These are phyloP conservation scores for Tribolium madens DNA, from an alignment of 1,140 invertebrate genomes.

Conservation along the genomic window DNA sequence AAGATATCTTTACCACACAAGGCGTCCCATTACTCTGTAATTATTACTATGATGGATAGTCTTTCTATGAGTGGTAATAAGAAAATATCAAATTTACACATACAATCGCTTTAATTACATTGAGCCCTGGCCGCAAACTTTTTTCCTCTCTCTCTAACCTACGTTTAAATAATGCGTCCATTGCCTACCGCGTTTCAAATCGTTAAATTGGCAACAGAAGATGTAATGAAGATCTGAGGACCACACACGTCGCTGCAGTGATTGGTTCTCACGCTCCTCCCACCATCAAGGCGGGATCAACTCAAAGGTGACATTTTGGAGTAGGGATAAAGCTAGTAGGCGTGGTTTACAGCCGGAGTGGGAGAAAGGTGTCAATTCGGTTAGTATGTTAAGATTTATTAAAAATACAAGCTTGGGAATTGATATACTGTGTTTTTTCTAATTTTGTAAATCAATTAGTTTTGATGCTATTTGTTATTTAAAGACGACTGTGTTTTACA, in stretches of 20 bases:
- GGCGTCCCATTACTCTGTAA: conserved; percentile 30
- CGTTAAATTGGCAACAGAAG: conserved; percentile 63
- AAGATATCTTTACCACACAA: conserved; percentile 35
- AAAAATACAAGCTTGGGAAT: conserved; percentile 48
- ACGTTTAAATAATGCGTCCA: conserved; percentile 6
- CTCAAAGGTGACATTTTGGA: neutral
- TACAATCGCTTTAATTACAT: conserved; percentile 53
- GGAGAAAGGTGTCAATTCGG: conserved; percentile 58
- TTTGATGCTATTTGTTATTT: conserved; percentile 50
- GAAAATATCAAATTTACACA: conserved; percentile 50
- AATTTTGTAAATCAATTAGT: conserved; percentile 47
- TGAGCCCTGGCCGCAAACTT: conserved; percentile 36
- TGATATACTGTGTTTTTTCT: conserved; percentile 55
- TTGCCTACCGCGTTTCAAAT: conserved; percentile 55
- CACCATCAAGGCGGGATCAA: conserved; percentile 9
- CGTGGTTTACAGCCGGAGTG: conserved; percentile 1
- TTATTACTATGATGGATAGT: conserved; percentile 24
- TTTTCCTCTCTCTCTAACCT: neutral
- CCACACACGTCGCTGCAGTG: conserved; percentile 63
- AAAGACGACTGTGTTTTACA: conserved; percentile 6
- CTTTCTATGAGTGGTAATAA: conserved; percentile 47
- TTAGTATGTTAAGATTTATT: conserved; percentile 56
- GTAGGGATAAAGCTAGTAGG: conserved; percentile 4
- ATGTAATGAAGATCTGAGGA: conserved; percentile 64
- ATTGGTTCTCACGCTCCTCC: conserved; percentile 60